A percentile compares a stretch with the other conserved stretches of the same genome.
phyloP scores from a whole-genome alignment of 2,888 invertebrate genomes.

The Drosophila nr. perissopoda region DNA sequence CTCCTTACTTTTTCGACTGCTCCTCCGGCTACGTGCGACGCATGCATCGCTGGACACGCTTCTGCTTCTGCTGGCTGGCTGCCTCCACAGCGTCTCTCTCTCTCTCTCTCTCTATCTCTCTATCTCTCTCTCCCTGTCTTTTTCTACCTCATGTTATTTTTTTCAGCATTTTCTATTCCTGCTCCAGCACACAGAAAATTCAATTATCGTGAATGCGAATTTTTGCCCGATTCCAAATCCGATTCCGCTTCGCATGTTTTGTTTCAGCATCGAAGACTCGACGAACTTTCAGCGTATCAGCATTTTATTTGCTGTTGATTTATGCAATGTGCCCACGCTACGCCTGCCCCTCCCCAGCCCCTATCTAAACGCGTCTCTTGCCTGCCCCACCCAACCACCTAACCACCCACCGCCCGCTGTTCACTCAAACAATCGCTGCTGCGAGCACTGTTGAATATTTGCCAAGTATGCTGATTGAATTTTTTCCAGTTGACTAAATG shows the following conservation, averaged over 20 bases:
- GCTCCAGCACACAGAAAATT: constrained; percentile 71
- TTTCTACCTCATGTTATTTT: not conserved
- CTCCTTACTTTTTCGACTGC: constrained; percentile 42
- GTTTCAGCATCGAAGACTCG: constrained; percentile 75
- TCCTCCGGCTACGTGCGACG: constrained; percentile 76
- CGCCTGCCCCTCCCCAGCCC: not conserved
- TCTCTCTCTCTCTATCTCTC: constrained; percentile 11
- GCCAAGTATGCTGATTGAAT: constrained; percentile 84
- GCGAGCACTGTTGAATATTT: constrained; percentile 72
- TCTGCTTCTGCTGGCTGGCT: constrained; percentile 37
- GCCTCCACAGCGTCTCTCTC: constrained; percentile 19
- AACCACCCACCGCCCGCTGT: constrained; percentile 25
- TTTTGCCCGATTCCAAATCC: constrained; percentile 63
- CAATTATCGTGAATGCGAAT: constrained; percentile 80
- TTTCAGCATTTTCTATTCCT: constrained; percentile 47
- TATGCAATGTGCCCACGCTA: constrained; percentile 58
- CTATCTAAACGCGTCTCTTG: constrained; percentile 17
- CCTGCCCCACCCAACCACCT: constrained; percentile 9
- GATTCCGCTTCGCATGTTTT: constrained; percentile 81
- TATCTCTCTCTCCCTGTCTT: constrained; percentile 13
- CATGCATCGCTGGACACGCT: constrained; percentile 80
- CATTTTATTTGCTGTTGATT: constrained; percentile 81
- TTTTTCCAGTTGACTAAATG: constrained; percentile 84
- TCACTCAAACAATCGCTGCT: constrained; percentile 70
- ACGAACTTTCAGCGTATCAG: constrained; percentile 81